Evolutionary conservation across 2,888 invertebrate species (phyloP).

Genomic region (Omphaloscelis lunosa): DNA sequence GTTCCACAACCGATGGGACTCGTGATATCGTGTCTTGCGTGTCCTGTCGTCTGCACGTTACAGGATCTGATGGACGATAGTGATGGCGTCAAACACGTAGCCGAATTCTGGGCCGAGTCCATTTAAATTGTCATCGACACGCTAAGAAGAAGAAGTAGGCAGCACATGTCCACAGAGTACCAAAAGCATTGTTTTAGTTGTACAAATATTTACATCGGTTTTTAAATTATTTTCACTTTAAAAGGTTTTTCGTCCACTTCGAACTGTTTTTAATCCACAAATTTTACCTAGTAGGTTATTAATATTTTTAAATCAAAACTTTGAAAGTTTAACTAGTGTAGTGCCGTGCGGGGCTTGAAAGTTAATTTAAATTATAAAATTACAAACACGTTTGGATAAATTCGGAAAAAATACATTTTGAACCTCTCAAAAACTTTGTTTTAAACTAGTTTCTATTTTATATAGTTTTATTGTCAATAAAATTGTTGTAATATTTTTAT

Average conservation of each 20-base stretch:
- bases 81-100: too few relatives aligned
- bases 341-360: neutral
- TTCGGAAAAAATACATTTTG: too few relatives aligned
- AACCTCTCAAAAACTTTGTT: neutral
- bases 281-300: too few relatives aligned
- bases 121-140: too few relatives aligned
- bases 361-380: neutral
- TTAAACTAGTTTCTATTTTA: neutral
- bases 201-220: too few relatives aligned
- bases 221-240: neutral
- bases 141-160: too few relatives aligned
- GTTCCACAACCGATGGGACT: too few relatives aligned
- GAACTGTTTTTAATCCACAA: neutral
- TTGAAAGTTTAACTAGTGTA: neutral
- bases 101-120: too few relatives aligned
- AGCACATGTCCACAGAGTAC: neutral
- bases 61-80: too few relatives aligned
- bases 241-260: neutral
- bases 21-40: too few relatives aligned
- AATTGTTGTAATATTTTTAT: neutral
- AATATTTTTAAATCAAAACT: neutral
- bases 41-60: too few relatives aligned
- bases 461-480: slow-evolving; percentile 5
- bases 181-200: neutral
- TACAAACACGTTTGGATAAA: too few relatives aligned